Percentiles rank a stretch among this genome's conserved stretches.
Evolutionary conservation across 2,113 vertebrate genomes (phyloP).

Genomic region (Nycticorax nycticorax): DNA sequence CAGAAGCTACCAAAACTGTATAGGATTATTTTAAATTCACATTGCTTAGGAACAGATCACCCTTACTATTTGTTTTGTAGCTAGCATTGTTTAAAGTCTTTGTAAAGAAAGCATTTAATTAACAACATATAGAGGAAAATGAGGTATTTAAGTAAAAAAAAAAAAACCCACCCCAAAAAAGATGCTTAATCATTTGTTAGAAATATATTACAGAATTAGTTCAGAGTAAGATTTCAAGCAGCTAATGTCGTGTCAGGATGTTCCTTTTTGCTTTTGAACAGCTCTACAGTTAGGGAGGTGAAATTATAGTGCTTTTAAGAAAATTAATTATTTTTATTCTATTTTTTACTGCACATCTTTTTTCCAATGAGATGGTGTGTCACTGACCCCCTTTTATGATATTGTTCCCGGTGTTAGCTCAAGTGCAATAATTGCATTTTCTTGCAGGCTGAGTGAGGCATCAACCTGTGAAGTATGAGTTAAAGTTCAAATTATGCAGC

Average conservation of each 20-base stretch:
- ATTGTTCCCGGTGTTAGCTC: conserved; percentile 50
- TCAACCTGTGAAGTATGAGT: conserved; percentile 67
- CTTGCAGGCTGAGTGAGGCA: conserved; percentile 58
- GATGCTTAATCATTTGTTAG: not conserved
- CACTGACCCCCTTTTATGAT: conserved; percentile 39
- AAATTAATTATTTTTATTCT: conserved; percentile 56
- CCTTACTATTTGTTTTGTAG: not conserved
- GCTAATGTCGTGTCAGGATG: conserved; percentile 19
- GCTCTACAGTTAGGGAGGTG: conserved; percentile 43
- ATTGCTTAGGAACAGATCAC: not conserved
- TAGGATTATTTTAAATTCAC: not conserved
- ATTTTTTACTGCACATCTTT: conserved; percentile 38
- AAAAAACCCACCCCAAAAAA: not conserved
- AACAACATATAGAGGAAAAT: not conserved
- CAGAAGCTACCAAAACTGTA: not conserved
- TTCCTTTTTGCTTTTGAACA: conserved; percentile 59
- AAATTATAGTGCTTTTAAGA: conserved; percentile 76
- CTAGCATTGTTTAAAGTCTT: not conserved
- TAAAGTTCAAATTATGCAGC: conserved; percentile 71
- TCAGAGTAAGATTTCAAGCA: conserved; percentile 15
- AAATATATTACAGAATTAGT: not conserved
- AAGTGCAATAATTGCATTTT: conserved; percentile 73
- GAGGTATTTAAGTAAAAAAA: not conserved
- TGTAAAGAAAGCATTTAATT: not conserved
- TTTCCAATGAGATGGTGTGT: conserved; percentile 49